phyloP scores from a whole-genome alignment of 1,140 invertebrate genomes.

The Drosophila littoralis region DNA sequence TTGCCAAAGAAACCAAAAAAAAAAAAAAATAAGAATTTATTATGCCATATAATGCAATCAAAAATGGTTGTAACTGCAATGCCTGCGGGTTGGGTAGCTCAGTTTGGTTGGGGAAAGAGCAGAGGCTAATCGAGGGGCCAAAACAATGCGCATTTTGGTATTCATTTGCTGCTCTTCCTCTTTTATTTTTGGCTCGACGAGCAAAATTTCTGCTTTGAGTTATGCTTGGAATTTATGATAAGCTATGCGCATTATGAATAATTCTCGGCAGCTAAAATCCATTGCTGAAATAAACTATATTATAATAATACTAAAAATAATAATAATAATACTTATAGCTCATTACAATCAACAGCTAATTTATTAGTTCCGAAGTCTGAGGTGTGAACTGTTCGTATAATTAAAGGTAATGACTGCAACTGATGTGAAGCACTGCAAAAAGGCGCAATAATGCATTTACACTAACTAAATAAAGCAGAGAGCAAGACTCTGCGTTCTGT shows the following conservation, averaged over 20 bases:
- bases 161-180: constrained; percentile 44
- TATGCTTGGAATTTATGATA: constrained; percentile 75
- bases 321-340: neutral
- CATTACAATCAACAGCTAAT: neutral
- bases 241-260: constrained; percentile 48
- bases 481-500: too few relatives aligned
- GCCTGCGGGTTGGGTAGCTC: constrained; percentile 44
- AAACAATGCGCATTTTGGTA: constrained; percentile 66
- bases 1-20: constrained; percentile 1
- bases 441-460: neutral
- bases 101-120: neutral
- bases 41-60: constrained; percentile 72
- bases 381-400: neutral
- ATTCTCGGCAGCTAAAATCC: constrained; percentile 11
- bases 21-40: constrained; percentile 52
- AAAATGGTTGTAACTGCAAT: constrained; percentile 67
- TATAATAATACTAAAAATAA: neutral
- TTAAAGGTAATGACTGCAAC: constrained; percentile 9
- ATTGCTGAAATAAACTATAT: neutral
- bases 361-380: neutral
- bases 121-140: constrained; percentile 1
- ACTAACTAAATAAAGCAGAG: neutral
- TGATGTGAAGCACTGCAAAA: constrained; percentile 5
- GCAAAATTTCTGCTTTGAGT: constrained; percentile 36
- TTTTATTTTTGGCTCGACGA: constrained; percentile 21